A percentile compares a stretch with the other conserved stretches of the same genome.
These are phyloP conservation scores for Clitarchus hookeri DNA, from an alignment of 2,888 invertebrate genomes.

Conservation along the genomic window DNA sequence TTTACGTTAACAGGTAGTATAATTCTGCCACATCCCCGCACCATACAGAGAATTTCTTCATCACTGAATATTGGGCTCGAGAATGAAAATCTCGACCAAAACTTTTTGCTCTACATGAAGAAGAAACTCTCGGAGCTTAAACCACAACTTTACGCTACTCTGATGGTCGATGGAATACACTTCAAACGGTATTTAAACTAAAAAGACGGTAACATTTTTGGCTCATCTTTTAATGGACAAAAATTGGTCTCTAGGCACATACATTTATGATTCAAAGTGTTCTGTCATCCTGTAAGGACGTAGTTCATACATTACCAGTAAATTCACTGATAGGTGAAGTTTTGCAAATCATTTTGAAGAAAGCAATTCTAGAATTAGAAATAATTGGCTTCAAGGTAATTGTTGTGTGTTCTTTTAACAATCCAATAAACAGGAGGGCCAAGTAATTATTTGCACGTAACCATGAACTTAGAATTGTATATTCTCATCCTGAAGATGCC, in stretches of 20 bases:
- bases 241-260: neutral
- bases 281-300: neutral
- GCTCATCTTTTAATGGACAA: neutral
- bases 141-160: neutral
- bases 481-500: neutral
- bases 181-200: neutral
- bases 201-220: neutral
- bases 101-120: neutral
- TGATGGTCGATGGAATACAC: neutral
- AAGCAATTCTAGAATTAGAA: neutral
- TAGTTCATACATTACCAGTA: neutral
- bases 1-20: too few species aligned
- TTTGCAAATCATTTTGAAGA: neutral
- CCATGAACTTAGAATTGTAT: neutral
- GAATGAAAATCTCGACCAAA: neutral
- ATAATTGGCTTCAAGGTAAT: neutral
- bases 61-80: neutral
- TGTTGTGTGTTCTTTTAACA: neutral
- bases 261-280: neutral
- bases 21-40: neutral
- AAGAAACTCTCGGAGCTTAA: neutral
- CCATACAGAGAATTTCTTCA: neutral
- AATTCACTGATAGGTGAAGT: neutral
- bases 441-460: neutral
- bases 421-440: neutral